Evolutionary conservation across 1,140 invertebrate species (phyloP), one percentile per base, ranked within the genome.

Genomic region (Myzus persicae): DNA sequence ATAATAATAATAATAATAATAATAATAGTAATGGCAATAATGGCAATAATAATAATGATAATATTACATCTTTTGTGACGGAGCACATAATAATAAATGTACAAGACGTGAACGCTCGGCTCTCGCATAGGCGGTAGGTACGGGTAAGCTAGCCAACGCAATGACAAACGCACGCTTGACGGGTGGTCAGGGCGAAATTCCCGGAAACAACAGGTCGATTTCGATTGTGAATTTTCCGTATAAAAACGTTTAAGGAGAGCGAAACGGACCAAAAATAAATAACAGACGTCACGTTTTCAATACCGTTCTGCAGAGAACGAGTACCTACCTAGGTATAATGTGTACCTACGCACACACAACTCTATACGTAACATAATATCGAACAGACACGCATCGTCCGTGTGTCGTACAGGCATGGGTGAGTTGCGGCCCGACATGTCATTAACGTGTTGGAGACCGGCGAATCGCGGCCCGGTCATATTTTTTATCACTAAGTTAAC

Each of bases 251-350:
- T 82, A 40, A 4, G 22, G 18, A 31, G 81, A 9, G 40, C 26
- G 38, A 84, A 26, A 84, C 22, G 48, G 20, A 48, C 20, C 1
- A 84, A 84, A 84, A 26, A 84, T 38, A n/a, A 81, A 38, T 14
- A 42, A 84, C 38, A 40, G 82, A 84, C 24, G 82, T 84, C 36
- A 84, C 82, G 82, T 84, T 84, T 84, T 42, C 82, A 26, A 40
- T 42, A 42, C 40, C 24, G 82, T 42, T 42, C 24, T 84, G 24
- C 22, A 24, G 36, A 76, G n/a, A 76, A 76, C 31, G 31, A 76
- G 14, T 76, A 26, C 24, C 20, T 51, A 6, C n/a, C n/a, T 24
- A 31, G 26, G 14, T n/a, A 31, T n/a, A n/a, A 67, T n/a, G 6
- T 31, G 9, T 11, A 18, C 9, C 4, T 36, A 42, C 38, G 22